phyloP scores from a whole-genome alignment of 2,797 vertebrate genomes.

The Champsocephalus gunnari region DNA sequence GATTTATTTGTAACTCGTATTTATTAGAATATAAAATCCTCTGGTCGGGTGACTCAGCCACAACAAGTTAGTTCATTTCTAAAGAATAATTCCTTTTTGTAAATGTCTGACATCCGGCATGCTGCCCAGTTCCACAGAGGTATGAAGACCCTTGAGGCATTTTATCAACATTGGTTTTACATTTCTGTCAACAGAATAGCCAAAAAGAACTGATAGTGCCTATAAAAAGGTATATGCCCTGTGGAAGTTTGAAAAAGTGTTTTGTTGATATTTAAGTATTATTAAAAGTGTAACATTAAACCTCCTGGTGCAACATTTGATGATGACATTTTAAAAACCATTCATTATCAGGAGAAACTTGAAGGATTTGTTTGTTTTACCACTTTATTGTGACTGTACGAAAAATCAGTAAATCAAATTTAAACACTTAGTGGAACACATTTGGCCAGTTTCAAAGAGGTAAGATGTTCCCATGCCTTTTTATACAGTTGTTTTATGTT shows the following conservation, averaged over 20 bases:
- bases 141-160: not conserved
- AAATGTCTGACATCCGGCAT: not conserved
- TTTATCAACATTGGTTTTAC: not conserved
- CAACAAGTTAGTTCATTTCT: constrained; percentile 26
- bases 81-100: not conserved
- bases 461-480: constrained; percentile 47
- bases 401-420: constrained; percentile 71
- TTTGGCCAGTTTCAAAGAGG: constrained; percentile 66
- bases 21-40: constrained; percentile 33
- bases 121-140: not conserved
- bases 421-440: constrained; percentile 63
- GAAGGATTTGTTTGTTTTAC: constrained; percentile 39
- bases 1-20: constrained; percentile 7
- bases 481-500: constrained; percentile 10
- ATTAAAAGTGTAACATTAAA: not conserved
- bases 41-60: constrained; percentile 31
- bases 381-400: constrained; percentile 74
- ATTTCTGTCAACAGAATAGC: not conserved
- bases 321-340: not conserved
- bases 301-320: not conserved
- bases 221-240: not conserved
- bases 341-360: constrained; percentile 21
- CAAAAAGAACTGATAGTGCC: not conserved
- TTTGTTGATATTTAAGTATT: not conserved
- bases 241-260: not conserved